Percentiles rank a stretch among this genome's conserved stretches.
Conservation (phyloP, 2,113 vertebrate species). For the Setophaga petechia region DNA sequence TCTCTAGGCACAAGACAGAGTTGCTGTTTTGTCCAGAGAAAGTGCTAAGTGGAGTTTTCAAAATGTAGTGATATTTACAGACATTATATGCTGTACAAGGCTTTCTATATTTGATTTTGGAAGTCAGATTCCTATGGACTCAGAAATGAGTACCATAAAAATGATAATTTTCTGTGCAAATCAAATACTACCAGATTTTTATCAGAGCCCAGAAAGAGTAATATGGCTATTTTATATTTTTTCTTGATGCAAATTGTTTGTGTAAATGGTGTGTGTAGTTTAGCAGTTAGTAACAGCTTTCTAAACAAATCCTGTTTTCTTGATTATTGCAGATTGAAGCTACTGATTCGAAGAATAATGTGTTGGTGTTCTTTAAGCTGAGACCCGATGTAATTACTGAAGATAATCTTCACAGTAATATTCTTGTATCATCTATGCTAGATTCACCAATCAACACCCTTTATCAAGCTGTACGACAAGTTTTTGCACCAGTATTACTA, state of each 20-base stretch:
- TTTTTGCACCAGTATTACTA: slow-evolving; percentile 90
- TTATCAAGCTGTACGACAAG: slow-evolving; percentile 90
- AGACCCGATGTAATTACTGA: slow-evolving; percentile 90
- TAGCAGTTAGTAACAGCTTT: not conserved
- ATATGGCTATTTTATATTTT: not conserved
- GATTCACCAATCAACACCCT: slow-evolving; percentile 93
- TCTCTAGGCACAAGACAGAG: not conserved
- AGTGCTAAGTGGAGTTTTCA: not conserved
- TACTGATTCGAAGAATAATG: slow-evolving; percentile 78
- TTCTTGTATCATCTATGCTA: slow-evolving; percentile 95
- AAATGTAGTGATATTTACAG: not conserved
- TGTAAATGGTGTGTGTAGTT: not conserved
- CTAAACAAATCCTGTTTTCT: not conserved
- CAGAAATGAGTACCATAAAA: not conserved
- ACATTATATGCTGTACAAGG: not conserved
- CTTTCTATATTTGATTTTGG: not conserved
- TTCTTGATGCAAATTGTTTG: not conserved
- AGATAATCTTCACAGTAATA: slow-evolving; percentile 88
- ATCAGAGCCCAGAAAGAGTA: not conserved
- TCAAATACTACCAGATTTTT: not conserved
- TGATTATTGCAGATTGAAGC: slow-evolving; percentile 81
- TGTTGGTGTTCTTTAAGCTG: slow-evolving; percentile 95
- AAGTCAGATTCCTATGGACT: not conserved
- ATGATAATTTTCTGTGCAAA: not conserved
- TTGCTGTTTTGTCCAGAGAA: not conserved